These are phyloP conservation scores for Brienomyrus brachyistius DNA, from an alignment of 2,113 vertebrate species.

Conservation along the genomic window DNA sequence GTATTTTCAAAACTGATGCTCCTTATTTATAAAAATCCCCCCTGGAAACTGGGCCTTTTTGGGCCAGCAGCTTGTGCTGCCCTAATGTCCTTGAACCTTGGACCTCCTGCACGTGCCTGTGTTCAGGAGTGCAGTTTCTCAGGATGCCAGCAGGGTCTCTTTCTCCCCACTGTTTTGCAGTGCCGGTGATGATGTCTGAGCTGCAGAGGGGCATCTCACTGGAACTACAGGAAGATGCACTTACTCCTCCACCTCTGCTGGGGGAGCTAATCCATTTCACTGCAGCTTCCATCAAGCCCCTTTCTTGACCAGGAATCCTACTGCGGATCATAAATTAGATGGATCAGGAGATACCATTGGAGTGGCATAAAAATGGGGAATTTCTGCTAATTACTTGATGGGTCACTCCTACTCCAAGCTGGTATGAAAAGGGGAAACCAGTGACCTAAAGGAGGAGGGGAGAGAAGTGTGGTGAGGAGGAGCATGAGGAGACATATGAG, in stretches of 20 bases:
- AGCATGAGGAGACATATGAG: background rate
- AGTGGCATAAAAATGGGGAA: background rate
- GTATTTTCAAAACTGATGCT: background rate
- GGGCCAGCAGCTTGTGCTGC: background rate
- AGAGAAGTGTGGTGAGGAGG: background rate
- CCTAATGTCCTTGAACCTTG: background rate
- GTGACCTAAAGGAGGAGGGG: background rate
- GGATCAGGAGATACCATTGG: background rate
- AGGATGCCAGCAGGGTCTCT: background rate
- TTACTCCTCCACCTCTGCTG: slow-evolving; percentile 62
- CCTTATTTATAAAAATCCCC: background rate
- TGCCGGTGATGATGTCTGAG: slow-evolving; percentile 45
- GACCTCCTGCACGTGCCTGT: background rate
- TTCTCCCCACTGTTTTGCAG: slow-evolving; percentile 17
- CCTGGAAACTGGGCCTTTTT: background rate
- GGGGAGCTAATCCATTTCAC: background rate
- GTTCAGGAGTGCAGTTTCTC: background rate
- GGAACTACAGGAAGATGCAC: slow-evolving; percentile 26
- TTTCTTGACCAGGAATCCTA: background rate
- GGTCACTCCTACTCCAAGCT: background rate
- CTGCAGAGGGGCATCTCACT: slow-evolving; percentile 62
- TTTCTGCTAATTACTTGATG: background rate
- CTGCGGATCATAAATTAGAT: background rate
- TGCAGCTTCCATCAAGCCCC: background rate
- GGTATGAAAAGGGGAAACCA: background rate